phyloP scores from a whole-genome alignment of 2,797 vertebrate species.

The Dallia pectoralis region DNA sequence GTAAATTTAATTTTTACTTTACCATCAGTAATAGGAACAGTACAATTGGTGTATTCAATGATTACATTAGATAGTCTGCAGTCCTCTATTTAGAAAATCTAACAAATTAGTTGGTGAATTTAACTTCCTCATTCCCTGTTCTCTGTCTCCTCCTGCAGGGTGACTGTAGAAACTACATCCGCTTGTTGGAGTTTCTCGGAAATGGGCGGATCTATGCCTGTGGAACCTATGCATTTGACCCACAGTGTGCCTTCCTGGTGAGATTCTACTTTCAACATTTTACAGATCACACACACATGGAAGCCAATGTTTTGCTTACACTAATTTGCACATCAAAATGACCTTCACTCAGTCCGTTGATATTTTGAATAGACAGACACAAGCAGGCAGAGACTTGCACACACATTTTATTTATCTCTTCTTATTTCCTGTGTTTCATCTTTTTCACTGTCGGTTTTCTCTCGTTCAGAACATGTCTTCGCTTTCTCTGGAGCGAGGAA shows the following conservation, averaged over 20 bases:
- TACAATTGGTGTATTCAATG: no score
- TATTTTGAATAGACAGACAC: neutral
- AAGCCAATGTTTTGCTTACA: neutral
- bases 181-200: constrained; percentile 79
- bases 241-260: constrained; percentile 86
- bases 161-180: constrained; percentile 87
- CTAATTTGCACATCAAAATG: constrained; percentile 8
- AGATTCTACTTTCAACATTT: constrained; percentile 45
- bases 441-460: constrained; percentile 7
- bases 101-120: neutral
- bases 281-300: no score
- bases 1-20: no score
- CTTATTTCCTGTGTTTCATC: neutral
- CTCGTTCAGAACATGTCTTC: constrained; percentile 71
- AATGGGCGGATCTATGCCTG: constrained; percentile 80
- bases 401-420: neutral
- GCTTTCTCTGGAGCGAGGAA: constrained; percentile 73
- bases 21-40: no score
- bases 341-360: constrained; percentile 5
- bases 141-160: constrained; percentile 72
- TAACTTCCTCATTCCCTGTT: neutral
- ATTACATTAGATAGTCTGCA: neutral
- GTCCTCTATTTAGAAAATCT: neutral
- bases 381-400: constrained; percentile 20
- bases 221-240: constrained; percentile 88